Percentiles rank a stretch among this genome's conserved stretches.
Evolutionary conservation across 2,888 invertebrate genomes (phyloP).

Genomic region (Busseola fusca): DNA sequence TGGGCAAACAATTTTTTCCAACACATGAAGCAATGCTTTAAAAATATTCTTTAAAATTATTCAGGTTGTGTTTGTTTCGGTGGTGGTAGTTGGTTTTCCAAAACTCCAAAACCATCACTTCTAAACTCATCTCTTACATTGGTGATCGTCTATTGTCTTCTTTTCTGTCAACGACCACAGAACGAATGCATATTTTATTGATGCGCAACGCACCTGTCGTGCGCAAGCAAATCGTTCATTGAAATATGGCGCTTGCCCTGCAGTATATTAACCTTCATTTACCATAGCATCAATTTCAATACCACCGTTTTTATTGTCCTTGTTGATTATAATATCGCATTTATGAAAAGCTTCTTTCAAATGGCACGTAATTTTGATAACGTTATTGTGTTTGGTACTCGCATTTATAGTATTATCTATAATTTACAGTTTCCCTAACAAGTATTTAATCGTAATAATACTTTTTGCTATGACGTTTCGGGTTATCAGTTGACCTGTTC

Average conservation of each 20-base stretch:
- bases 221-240: slow-evolving; percentile 2
- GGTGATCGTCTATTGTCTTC: not conserved
- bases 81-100: no score
- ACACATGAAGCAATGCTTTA: no score
- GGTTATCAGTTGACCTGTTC: slow-evolving; percentile 44
- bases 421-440: slow-evolving; percentile 38
- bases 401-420: slow-evolving; percentile 11
- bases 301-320: slow-evolving; percentile 23
- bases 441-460: slow-evolving; percentile 41
- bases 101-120: no score
- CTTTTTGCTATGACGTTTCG: slow-evolving; percentile 37
- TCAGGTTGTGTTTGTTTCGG: no score
- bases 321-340: slow-evolving; percentile 28
- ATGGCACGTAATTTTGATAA: slow-evolving; percentile 54
- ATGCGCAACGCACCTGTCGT: slow-evolving; percentile 26
- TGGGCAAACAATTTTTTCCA: no score
- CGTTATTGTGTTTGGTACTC: not conserved
- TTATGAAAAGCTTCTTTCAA: slow-evolving; percentile 37
- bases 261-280: slow-evolving; percentile 26
- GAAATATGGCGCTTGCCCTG: slow-evolving; percentile 22
- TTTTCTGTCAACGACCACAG: slow-evolving; percentile 9
- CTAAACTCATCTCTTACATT: not conserved
- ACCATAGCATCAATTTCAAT: not conserved
- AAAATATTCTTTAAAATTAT: no score
- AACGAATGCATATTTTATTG: not conserved